Evolutionary conservation across 2,113 vertebrate genomes (phyloP), one percentile per base, ranked within the genome.

Genomic region (Pseudorectes ferrugineus): DNA sequence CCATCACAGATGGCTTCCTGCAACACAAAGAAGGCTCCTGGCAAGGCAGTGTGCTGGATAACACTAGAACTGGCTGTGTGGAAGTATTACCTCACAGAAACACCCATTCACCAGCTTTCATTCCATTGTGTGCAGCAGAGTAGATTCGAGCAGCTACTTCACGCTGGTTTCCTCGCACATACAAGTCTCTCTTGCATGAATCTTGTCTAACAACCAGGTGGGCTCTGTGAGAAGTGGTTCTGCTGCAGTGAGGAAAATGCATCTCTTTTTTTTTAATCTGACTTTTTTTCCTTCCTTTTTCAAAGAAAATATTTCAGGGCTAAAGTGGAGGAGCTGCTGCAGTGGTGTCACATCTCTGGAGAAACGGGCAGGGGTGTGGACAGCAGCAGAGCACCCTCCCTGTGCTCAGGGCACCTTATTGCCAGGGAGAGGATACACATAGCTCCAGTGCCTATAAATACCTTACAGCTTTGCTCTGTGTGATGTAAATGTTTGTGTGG

Each of bases 1-100:
- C 94, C 75, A 77, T 10, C 93, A 70, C 92, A 90, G 89, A 67
- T 90, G 96, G 88, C 48, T 95, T 65, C 82, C 82, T 80, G 85
- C 89, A 71, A 43, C 43, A 52, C 72, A 77, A 25, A 63, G 85
- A 33, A 38, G 67, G 72, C 72, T 96, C 23, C 94, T 95, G 95
- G 92, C 92, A 83, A 63, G 59, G 78, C 92, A 67, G 51, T 2
- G 77, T 74, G 81, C 92, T 93, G 94, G 88, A 10, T 40, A 28
- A 25, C 7, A 0, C 72, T 74, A 12, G 74, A 66, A 25, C 18
- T 67, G 84, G 89, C 71, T 63, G 22, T 62, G 82, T 67, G 92
- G 72, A 62, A 67, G 88, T 26, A 22, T 67, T 63, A 42, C 88
- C 79, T 77, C 58, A 31, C 59, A 79, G 66, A 62, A 76, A 54